Conservation (phyloP, 2,797 vertebrate species). For the Alca torda region DNA sequence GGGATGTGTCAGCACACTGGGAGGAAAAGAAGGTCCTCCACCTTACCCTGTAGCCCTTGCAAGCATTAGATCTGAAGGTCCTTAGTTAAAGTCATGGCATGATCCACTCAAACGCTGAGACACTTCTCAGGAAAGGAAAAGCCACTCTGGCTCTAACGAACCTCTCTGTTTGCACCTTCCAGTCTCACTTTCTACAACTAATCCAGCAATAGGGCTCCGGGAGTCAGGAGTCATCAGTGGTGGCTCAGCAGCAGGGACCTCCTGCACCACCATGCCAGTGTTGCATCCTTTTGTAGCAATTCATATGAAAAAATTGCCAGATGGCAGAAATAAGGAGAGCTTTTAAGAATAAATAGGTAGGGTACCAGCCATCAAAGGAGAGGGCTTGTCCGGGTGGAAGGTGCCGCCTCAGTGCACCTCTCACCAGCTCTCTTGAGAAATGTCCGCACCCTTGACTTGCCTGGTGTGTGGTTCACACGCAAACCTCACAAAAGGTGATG, state of each 20-base stretch:
- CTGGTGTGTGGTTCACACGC: not conserved
- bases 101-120: not conserved
- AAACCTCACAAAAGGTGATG: not conserved
- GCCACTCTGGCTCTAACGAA: rapidly evolving
- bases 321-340: not conserved
- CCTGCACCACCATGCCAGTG: not conserved
- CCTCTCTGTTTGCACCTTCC: not conserved
- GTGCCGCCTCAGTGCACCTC: not conserved
- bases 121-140: not conserved
- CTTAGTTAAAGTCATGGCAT: not conserved
- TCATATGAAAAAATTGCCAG: not conserved
- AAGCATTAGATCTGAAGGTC: not conserved
- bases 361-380: not conserved
- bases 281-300: not conserved
- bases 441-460: rapidly evolving
- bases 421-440: not conserved
- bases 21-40: not conserved
- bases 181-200: not conserved
- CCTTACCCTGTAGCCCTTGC: not conserved
- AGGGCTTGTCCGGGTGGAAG: not conserved
- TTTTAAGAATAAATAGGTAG: not conserved
- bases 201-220: not conserved
- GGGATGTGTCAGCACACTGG: not conserved
- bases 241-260: not conserved
- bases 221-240: not conserved